A percentile compares a stretch with the other conserved stretches of the same genome.
Conservation (phyloP, 2,113 vertebrate species). For the Sorex fumeus region DNA sequence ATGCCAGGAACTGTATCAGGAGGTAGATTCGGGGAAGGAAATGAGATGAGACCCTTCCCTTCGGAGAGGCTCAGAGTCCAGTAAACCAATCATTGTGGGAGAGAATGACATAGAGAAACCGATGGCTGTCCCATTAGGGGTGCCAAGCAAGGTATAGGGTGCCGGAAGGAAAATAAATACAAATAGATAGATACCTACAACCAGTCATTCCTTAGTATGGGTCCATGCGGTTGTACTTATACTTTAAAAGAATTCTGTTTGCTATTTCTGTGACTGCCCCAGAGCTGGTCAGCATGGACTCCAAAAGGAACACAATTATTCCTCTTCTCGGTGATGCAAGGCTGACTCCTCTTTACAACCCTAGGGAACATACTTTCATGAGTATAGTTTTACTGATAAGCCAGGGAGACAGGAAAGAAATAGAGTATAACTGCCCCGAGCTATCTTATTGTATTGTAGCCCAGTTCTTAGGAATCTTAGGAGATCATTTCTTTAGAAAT, state of each 20-base stretch:
- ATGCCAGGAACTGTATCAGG: not conserved
- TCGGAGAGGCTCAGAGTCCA: not conserved
- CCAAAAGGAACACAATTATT: not conserved
- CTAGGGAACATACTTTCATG: not conserved
- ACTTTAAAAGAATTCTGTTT: not conserved
- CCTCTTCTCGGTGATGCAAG: not conserved
- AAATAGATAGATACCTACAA: not conserved
- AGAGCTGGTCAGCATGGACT: not conserved
- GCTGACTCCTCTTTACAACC: conserved; percentile 1
- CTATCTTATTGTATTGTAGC: not conserved
- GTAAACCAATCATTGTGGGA: not conserved
- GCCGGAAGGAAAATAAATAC: not conserved
- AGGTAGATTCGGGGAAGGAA: not conserved
- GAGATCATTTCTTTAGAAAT: not conserved
- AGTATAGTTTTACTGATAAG: conserved; percentile 45
- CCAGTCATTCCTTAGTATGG: not conserved
- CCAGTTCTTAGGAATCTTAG: conserved; percentile 38
- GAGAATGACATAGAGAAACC: not conserved
- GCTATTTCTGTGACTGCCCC: conserved; percentile 1
- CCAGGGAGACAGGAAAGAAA: conserved; percentile 36
- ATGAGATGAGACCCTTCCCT: not conserved
- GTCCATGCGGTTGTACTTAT: not conserved
- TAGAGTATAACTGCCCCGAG: conserved; percentile 19
- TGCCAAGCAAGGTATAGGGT: not conserved
- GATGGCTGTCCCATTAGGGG: not conserved